Conservation (phyloP, 2,888 invertebrate genomes). For the Drosophila histrio region DNA sequence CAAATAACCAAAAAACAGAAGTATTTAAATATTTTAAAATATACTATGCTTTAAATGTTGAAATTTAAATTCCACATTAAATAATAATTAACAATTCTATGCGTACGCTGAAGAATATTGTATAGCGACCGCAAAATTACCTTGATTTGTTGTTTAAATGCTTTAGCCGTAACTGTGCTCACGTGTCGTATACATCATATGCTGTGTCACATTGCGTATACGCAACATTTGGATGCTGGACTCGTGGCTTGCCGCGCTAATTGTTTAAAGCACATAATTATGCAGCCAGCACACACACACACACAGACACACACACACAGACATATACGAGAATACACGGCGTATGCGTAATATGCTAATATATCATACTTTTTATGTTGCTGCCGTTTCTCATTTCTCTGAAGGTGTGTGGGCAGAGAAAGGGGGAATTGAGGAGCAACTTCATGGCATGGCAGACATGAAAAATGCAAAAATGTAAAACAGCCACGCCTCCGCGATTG, state of each 20-base stretch:
- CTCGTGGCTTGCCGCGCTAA: conserved; percentile 51
- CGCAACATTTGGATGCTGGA: conserved; percentile 36
- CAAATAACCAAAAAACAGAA: too few species aligned
- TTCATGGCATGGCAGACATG: conserved; percentile 65
- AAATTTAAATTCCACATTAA: not conserved
- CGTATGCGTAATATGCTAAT: conserved; percentile 70
- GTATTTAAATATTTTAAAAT: too few species aligned
- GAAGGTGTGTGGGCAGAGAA: not conserved
- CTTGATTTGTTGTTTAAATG: conserved; percentile 6
- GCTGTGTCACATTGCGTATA: conserved; percentile 19
- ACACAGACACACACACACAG: not conserved
- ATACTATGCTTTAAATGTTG: too few species aligned
- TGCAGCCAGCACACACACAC: conserved; percentile 42
- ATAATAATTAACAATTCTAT: not conserved
- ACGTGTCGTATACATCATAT: conserved; percentile 24
- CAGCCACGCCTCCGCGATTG: conserved; percentile 52
- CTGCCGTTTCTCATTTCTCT: conserved; percentile 8
- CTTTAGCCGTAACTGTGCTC: not conserved
- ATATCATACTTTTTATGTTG: conserved; percentile 61
- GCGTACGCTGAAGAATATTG: not conserved
- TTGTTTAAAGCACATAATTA: conserved; percentile 67
- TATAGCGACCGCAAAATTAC: not conserved
- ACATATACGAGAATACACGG: conserved; percentile 31
- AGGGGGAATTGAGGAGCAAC: conserved; percentile 15
- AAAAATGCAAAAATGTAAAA: conserved; percentile 67